Evolutionary conservation across 1,140 invertebrate genomes (phyloP).

Genomic region (Mylabris phalerata): DNA sequence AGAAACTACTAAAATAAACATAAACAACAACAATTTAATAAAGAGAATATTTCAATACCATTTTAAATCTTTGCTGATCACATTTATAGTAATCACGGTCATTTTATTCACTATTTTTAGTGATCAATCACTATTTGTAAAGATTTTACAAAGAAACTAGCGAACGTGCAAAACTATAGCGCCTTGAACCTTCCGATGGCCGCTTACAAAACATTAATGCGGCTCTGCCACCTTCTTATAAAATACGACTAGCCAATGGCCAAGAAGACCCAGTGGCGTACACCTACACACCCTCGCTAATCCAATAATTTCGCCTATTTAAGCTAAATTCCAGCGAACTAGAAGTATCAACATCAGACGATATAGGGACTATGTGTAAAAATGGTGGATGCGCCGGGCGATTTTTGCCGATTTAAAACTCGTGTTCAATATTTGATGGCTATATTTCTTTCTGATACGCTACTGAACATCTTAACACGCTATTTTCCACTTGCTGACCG

Average conservation of each 20-base stretch:
- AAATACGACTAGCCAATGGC: slow-evolving; percentile 21
- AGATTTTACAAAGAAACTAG: background rate
- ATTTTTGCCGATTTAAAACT: background rate
- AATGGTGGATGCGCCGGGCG: slow-evolving; percentile 10
- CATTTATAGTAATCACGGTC: slow-evolving; percentile 27
- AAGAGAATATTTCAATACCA: slow-evolving; percentile 14
- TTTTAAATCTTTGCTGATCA: slow-evolving; percentile 26
- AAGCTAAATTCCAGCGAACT: too few species aligned
- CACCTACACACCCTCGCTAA: too few species aligned
- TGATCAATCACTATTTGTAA: background rate
- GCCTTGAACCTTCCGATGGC: slow-evolving; percentile 13
- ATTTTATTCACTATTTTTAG: slow-evolving; percentile 6
- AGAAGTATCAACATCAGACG: background rate
- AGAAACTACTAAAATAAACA: too few species aligned
- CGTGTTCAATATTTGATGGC: background rate
- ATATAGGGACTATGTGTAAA: background rate
- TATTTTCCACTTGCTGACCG: slow-evolving; percentile 32
- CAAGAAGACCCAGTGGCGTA: slow-evolving; percentile 2
- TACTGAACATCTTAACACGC: slow-evolving; percentile 31
- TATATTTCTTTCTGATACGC: slow-evolving; percentile 8
- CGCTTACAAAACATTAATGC: slow-evolving; percentile 27
- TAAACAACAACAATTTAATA: too few species aligned
- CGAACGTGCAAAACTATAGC: background rate
- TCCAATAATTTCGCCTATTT: too few species aligned
- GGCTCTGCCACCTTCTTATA: slow-evolving; percentile 18